Base-by-base conservation (phyloP, 2,888 invertebrate genomes). In the Stenoptilia bipunctidactyla region DNA sequence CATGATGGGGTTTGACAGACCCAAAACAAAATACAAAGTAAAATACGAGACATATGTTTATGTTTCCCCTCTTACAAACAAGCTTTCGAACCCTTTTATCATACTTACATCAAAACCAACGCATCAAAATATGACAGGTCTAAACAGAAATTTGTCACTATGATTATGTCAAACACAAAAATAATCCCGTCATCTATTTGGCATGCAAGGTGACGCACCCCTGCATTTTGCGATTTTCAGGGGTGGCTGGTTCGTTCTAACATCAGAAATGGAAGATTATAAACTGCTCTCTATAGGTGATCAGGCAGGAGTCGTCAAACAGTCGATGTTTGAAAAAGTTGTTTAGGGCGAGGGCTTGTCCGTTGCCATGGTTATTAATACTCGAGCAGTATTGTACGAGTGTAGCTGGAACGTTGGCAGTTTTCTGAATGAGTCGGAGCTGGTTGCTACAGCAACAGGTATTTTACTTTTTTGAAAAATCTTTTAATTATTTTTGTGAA, bases 161-260 rank as follows among this genome's bases (percentile, higher is more conserved):
- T 71, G 82, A 82, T 83, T 80, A 83, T 82, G 82, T 82, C 82
- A 83, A 82, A 80, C 73, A 77, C 80, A 82, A 77, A 79, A 76
- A 82, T 83, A 83, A 83, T 82, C 82, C 80, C 72, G 75, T 79
- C 82, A 80, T 82, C 73, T 75, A 68, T 77, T 73, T 73, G 76
- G 70, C 74, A 64, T 74, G 66, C 62, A 34, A 30, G 30, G 30
- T 30, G 73, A 63, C 71, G 61, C 74, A 67, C 79, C 76, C 79
- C 72, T 75, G 66, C 66, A 61, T 30, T 20, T 30, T 30, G 30
- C 12, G n/a, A 30, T 4, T 9, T 9, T 30, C 12, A n/a, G 46
- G 44, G 52, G 52, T 52, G 53, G 56, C 46, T 50, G 52, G 51
- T 52, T 57, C 66, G 57, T 61, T 55, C 66, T 64, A 70, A 62